Evolutionary conservation across 2,888 invertebrate species (phyloP), one percentile per base, ranked within the genome.

Genomic region (Dynastes maya): DNA sequence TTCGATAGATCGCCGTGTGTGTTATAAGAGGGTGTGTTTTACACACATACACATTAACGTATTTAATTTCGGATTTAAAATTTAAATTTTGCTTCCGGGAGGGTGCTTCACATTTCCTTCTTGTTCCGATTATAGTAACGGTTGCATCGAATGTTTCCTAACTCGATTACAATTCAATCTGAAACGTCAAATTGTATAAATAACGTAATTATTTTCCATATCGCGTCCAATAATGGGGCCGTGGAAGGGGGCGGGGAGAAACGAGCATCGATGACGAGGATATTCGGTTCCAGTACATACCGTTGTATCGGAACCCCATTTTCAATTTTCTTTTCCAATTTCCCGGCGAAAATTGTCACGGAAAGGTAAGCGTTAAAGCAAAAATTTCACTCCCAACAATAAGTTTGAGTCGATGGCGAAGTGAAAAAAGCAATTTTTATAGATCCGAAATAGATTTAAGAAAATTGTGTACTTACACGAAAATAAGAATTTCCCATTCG

Each of bases 81-180:
- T 78, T 78, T 63, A 78, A 78, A 78, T 72, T 72, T 64, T 16
- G 61, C 72, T 72, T 72, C 72, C 40, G 72, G 72, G 53, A 70
- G 29, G 71, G 70, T 16, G 55, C 55, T 64, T 40, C 65, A 76
- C 11, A 4, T 72, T 22, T 22, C 13, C 13, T 32, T 58, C 71
- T 72, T 58, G 58, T 58, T 72, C 61, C 61, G 72, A 40, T 68
- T 68, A 53, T n/a, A 51, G 40, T 13, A 40, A 37, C 61, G 72
- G 40, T 22, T 13, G 16, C 27, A 55, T 16, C 55, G 55, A 32
- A 27, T 9, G 37, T 9, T 6, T 16, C 32, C 74, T 79, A 79
- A 79, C 77, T 55, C 45, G 72, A 79, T 79, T 79, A 79, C 77
- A 79, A 76, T 79, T 74, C 79, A 79, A 79, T 79, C 79, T 79